Conservation (phyloP, 2,888 invertebrate genomes). For the Cephus rjabovi region DNA sequence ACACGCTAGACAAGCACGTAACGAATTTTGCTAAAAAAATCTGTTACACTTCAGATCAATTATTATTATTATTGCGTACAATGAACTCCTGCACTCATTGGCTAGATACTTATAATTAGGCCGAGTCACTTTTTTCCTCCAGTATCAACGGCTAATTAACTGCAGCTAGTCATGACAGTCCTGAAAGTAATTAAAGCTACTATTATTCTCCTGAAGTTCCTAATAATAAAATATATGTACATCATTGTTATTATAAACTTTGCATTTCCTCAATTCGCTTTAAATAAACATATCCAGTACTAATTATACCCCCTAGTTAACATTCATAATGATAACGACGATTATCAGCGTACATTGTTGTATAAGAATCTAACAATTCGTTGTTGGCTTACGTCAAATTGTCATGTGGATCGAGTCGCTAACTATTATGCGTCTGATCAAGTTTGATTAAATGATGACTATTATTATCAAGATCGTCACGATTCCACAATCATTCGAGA, state of each 20-base stretch:
- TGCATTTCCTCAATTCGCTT: not conserved
- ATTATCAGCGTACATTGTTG: not conserved
- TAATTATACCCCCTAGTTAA: not conserved
- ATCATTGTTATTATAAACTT: not conserved
- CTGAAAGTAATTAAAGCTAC: not conserved
- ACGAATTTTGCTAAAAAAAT: not conserved
- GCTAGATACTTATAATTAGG: not conserved
- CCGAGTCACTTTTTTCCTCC: not conserved
- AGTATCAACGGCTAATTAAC: not conserved
- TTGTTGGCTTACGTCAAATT: not conserved
- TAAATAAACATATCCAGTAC: not conserved
- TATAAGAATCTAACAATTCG: not conserved
- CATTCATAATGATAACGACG: not conserved
- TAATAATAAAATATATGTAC: not conserved
- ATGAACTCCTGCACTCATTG: not conserved
- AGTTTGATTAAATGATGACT: not conserved
- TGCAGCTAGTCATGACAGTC: too few relatives aligned
- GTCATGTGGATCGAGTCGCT: not conserved
- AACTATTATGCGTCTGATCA: not conserved
- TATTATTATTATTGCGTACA: not conserved
- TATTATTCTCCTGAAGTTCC: not conserved
- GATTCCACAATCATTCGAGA: not conserved
- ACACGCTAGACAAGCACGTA: not conserved
- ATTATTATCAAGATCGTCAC: not conserved
- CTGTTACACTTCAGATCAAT: not conserved